Conservation (phyloP, 2,797 vertebrate genomes). For the Sebastes matsubarae region DNA sequence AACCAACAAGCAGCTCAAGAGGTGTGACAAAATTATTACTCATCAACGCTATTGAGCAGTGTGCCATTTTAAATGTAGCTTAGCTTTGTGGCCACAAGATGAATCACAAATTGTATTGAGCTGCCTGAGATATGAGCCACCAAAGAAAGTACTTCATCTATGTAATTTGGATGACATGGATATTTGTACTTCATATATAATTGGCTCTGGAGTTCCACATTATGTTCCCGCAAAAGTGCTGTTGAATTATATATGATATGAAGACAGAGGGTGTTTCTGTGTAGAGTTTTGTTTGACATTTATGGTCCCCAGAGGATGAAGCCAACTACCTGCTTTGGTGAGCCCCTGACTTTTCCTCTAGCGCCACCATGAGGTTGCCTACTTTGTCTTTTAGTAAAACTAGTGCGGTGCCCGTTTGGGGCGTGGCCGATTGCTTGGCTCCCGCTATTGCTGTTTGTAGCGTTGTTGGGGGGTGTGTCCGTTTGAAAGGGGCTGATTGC, state of each 20-base stretch:
- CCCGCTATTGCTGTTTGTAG: too few species aligned
- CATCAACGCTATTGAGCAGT: not conserved
- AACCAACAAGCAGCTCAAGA: constrained; percentile 22
- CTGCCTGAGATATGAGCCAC: not conserved
- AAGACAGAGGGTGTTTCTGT: not conserved
- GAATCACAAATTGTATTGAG: constrained; percentile 18
- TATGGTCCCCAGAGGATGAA: not conserved
- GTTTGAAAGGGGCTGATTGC: too few species aligned
- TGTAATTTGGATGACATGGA: not conserved
- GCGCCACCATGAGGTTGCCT: not conserved
- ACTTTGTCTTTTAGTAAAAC: not conserved
- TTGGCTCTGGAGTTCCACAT: not conserved
- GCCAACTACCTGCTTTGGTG: not conserved
- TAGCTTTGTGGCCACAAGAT: constrained; percentile 4
- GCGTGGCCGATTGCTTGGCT: too few species aligned
- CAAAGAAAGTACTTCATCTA: not conserved
- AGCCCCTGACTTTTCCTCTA: not conserved
- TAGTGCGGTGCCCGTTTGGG: not conserved
- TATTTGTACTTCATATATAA: not conserved
- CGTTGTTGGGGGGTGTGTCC: too few species aligned
- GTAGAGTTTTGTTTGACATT: not conserved
- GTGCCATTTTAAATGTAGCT: constrained; percentile 10
- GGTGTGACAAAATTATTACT: constrained; percentile 11
- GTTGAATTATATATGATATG: not conserved
- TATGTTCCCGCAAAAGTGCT: not conserved